phyloP scores from a whole-genome alignment of 2,113 vertebrate genomes.

The Poecile atricapillus region DNA sequence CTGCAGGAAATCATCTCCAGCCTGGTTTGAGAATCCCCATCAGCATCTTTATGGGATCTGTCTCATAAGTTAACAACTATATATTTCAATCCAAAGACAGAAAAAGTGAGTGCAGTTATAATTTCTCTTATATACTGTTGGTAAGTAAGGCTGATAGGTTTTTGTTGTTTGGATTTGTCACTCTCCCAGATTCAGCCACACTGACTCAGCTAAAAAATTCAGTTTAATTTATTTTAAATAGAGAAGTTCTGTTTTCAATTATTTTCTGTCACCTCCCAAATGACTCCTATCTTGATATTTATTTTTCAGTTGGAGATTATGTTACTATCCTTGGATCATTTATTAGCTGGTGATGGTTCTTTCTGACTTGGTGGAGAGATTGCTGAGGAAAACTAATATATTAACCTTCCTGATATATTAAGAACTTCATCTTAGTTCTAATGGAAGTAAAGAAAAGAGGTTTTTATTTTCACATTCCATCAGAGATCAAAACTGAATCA shows the following conservation, averaged over 20 bases:
- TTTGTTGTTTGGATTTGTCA: background rate
- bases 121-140: background rate
- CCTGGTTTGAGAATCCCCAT: background rate
- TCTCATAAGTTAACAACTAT: background rate
- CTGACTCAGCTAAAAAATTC: background rate
- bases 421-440: background rate
- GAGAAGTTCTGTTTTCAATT: conserved; percentile 17
- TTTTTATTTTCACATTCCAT: background rate
- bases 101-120: background rate
- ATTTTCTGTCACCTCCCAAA: conserved; percentile 29
- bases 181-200: background rate
- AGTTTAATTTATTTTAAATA: conserved; percentile 46
- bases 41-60: background rate
- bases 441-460: background rate
- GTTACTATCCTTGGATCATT: conserved; percentile 8
- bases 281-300: background rate
- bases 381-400: conserved; percentile 12
- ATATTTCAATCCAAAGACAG: background rate
- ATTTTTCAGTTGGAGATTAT: conserved; percentile 29
- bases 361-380: conserved; percentile 19
- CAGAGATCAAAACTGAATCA: background rate
- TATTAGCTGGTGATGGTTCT: conserved; percentile 26
- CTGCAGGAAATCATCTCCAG: background rate
- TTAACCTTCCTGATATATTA: background rate
- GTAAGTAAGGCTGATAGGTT: background rate